A percentile compares a stretch with the other conserved stretches of the same genome.
Conservation (phyloP, 2,888 invertebrate species). For the Xestia c-nigrum region DNA sequence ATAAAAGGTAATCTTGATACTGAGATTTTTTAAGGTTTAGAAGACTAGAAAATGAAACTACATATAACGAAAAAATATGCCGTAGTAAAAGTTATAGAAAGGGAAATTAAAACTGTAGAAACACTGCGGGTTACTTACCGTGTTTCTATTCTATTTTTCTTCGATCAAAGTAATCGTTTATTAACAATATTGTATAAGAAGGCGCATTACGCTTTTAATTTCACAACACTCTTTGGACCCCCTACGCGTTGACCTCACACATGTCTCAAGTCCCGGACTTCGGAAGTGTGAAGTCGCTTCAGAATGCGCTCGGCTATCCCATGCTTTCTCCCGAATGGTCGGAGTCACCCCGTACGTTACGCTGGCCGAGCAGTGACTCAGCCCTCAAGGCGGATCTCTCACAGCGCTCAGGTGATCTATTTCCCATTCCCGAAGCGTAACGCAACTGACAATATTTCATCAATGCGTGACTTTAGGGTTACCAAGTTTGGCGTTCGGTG, state of each 20-base stretch:
- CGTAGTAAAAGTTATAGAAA: no score
- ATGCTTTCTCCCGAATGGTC: slow-evolving; percentile 28
- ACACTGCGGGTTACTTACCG: no score
- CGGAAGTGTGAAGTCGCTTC: slow-evolving; percentile 18
- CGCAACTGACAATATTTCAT: slow-evolving; percentile 55
- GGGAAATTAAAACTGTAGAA: no score
- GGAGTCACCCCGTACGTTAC: slow-evolving; percentile 8
- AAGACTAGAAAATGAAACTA: neutral
- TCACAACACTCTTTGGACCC: neutral
- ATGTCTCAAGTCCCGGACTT: slow-evolving; percentile 33
- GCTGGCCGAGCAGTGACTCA: slow-evolving; percentile 45
- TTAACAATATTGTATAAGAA: neutral
- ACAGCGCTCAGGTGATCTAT: slow-evolving; percentile 56
- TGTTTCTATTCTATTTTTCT: no score
- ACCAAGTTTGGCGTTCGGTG: neutral
- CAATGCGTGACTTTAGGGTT: slow-evolving; percentile 58
- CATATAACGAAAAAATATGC: neutral
- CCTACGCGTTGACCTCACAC: neutral
- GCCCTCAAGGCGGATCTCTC: slow-evolving; percentile 70
- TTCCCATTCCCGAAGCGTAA: slow-evolving; percentile 66
- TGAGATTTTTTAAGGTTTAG: neutral
- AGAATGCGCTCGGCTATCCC: slow-evolving; percentile 17
- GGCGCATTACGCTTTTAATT: neutral
- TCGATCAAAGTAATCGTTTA: no score
- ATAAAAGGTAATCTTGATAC: slow-evolving; percentile 1